These are phyloP conservation scores for Zoroaster sp. DNA, from an alignment of 53 echinoderm and acorn worm genomes.

Conservation along the genomic window DNA sequence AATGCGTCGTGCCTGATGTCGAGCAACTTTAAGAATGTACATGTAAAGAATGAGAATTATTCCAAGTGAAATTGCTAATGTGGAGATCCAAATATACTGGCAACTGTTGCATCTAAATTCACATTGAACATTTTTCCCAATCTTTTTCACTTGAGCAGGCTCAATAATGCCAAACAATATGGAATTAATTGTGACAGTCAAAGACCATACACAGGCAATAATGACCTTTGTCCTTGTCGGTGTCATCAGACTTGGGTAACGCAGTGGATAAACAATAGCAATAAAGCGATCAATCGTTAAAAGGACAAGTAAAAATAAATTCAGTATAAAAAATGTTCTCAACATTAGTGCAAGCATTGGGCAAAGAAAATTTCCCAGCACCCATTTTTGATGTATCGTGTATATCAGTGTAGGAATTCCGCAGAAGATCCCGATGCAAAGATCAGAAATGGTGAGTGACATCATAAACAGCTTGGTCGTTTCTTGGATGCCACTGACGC, in stretches of 20 bases:
- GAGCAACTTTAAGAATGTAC: slow-evolving; percentile 1
- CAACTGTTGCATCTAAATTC: background rate
- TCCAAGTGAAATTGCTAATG: background rate
- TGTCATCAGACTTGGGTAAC: background rate
- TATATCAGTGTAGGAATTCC: background rate
- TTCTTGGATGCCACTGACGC: background rate
- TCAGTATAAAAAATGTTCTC: background rate
- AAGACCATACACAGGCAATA: background rate
- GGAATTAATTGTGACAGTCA: background rate
- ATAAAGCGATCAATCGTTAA: slow-evolving; percentile 22
- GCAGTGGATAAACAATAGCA: background rate
- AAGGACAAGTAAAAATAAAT: background rate
- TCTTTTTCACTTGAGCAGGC: background rate
- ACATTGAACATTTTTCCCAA: background rate
- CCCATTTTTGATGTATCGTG: background rate
- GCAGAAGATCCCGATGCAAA: background rate
- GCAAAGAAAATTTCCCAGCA: background rate
- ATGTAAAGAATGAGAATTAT: background rate
- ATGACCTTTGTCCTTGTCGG: background rate
- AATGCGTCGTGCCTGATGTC: slow-evolving; percentile 8
- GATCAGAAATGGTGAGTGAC: background rate
- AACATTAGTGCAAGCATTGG: background rate
- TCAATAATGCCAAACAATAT: background rate
- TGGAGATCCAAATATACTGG: background rate
- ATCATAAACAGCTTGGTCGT: slow-evolving; percentile 37